Evolutionary conservation across 2,113 vertebrate species (phyloP).

Genomic region (Amphiprion ocellaris): DNA sequence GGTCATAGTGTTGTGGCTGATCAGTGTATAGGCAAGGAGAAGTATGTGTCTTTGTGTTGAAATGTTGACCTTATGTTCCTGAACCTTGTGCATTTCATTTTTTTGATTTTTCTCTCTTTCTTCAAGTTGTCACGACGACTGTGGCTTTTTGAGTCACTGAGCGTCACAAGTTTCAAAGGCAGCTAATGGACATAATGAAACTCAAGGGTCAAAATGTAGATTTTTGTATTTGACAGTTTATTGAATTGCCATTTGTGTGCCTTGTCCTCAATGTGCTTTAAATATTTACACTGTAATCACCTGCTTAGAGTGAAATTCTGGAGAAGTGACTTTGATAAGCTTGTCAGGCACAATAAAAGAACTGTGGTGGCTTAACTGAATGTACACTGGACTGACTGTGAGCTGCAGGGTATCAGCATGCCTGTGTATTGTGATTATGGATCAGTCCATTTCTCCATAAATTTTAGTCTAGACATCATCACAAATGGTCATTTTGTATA

Average conservation of each 20-base stretch:
- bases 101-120: no score
- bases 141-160: no score
- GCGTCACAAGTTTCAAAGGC: no score
- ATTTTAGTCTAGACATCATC: background rate
- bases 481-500: background rate
- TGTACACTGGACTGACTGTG: background rate
- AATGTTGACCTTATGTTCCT: no score
- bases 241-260: conserved; percentile 21
- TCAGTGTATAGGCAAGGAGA: no score
- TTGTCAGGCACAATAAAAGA: background rate
- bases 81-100: no score
- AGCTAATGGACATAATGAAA: background rate
- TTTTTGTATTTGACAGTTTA: conserved; percentile 9
- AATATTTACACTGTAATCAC: conserved; percentile 31
- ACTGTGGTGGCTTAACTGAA: background rate
- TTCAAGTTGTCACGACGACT: no score
- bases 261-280: conserved; percentile 6
- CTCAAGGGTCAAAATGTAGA: background rate
- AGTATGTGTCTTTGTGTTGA: no score
- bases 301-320: conserved; percentile 1
- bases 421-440: background rate
- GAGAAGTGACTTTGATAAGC: background rate
- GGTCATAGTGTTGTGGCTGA: no score
- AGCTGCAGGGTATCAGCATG: no score
- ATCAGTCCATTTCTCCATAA: no score